phyloP scores from a whole-genome alignment of 2,113 vertebrate genomes.

The Antechinus flavipes region DNA sequence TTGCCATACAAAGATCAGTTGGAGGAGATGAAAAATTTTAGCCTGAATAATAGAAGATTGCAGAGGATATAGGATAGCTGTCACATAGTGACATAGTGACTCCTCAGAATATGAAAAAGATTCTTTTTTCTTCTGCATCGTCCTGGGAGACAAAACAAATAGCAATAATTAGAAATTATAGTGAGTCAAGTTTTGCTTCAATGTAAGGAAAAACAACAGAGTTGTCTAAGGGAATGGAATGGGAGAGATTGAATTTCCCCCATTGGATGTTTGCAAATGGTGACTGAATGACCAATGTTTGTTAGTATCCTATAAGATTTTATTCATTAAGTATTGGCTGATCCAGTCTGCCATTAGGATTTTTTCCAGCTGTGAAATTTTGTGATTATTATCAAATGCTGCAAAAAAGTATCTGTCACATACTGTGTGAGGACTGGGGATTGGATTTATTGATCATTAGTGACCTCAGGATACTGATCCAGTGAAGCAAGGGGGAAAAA shows the following conservation, averaged over 20 bases:
- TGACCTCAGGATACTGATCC: neutral
- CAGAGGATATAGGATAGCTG: neutral
- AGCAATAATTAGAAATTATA: neutral
- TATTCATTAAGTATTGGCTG: neutral
- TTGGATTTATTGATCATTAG: neutral
- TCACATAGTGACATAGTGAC: neutral
- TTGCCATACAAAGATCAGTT: neutral
- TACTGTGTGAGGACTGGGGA: neutral
- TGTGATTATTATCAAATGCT: neutral
- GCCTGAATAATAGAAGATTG: neutral
- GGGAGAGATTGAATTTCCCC: neutral
- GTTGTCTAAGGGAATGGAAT: neutral
- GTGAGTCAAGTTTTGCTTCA: neutral
- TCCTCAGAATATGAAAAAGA: neutral
- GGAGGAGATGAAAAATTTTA: neutral
- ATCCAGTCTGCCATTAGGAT: neutral
- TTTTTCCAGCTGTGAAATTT: neutral
- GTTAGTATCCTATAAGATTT: neutral
- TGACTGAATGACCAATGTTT: neutral
- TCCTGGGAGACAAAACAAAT: neutral
- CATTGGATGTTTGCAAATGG: neutral
- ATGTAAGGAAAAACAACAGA: neutral
- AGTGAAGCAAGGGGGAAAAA: neutral
- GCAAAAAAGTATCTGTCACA: neutral
- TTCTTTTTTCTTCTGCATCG: neutral